Conservation (phyloP, 2,797 vertebrate genomes). For the Lacerta viridis region DNA sequence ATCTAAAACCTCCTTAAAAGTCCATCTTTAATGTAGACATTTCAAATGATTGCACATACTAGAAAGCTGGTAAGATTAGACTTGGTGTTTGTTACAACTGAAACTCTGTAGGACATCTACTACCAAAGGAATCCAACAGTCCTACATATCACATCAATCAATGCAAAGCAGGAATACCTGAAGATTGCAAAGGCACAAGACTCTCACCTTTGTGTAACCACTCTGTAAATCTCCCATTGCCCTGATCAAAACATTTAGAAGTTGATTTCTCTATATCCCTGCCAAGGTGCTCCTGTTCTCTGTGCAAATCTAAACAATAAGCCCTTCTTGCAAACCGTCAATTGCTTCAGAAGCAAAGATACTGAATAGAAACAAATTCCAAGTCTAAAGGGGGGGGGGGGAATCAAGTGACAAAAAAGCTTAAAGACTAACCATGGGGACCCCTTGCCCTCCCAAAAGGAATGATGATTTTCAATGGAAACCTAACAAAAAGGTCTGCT, state of each 20-base stretch:
- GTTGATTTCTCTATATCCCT: conserved; percentile 57
- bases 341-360: conserved; percentile 74
- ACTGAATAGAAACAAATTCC: conserved; percentile 77
- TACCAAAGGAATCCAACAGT: conserved; percentile 56
- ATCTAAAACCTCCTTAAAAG: conserved; percentile 67
- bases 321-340: conserved; percentile 78
- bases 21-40: conserved; percentile 72
- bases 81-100: conserved; percentile 62
- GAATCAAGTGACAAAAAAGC: conserved; percentile 54
- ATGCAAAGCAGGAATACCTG: conserved; percentile 66
- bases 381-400: conserved; percentile 50
- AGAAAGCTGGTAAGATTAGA: conserved; percentile 68
- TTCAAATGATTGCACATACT: conserved; percentile 80
- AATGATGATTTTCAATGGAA: conserved; percentile 76
- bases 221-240: conserved; percentile 68
- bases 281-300: conserved; percentile 77
- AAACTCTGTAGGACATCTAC: conserved; percentile 73
- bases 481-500: conserved; percentile 82
- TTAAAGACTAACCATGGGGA: conserved; percentile 74
- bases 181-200: conserved; percentile 80
- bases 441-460: conserved; percentile 78
- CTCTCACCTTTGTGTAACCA: conserved; percentile 69
- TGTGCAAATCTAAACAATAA: conserved; percentile 83
- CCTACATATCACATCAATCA: conserved; percentile 46
- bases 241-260: conserved; percentile 59